Base-by-base conservation (phyloP, 2,888 invertebrate species). In the Melieria omissa region DNA sequence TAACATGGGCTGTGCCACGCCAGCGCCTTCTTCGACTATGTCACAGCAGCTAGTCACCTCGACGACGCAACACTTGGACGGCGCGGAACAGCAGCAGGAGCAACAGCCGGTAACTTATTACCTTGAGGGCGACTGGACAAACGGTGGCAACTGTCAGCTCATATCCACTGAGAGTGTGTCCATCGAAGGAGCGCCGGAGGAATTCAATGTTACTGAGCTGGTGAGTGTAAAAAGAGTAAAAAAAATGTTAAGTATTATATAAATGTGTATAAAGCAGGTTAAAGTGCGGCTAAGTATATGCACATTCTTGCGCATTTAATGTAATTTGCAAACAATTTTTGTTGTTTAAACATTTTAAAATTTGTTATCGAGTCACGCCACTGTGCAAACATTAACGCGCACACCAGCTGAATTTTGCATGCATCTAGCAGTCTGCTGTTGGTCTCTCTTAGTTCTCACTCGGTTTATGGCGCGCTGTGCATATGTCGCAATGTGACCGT, bases 101-200 rank as follows among this genome's bases (percentile, higher is more conserved):
- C 73, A 73, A 42, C 69, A 54, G 4, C 77, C 75, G 9, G 78
- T 80, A 6, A 78, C 78, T 4, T 80, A 78, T 55, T 75, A 77
- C 45, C 73, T 80, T 69, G 76, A 79, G 71, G 80, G 80, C 10
- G 75, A 78, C 72, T 80, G 80, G 80, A 76, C 75, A 4, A 76
- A 75, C 75, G 75, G 75, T 5, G 75, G 75, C 16, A 69, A 71
- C 45, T 71, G 70, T 60, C 73, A 79, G 67, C 69, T 76, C 10
- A 8, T 75, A 12, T 6, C 71, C 6, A 65, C 78, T 42, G 64
- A 69, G 64, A 61, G 73, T 73, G 1, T 74, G 67, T 10, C 75
- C 52, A 60, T 75, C 52, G 70, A 72, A 63, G 54, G 54, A 61
- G 72, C 54, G 16, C 66, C 58, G 41, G 45, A 71, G 10, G 65